phyloP scores from a whole-genome alignment of 2,888 invertebrate genomes.

The Drosophila setosimentum region DNA sequence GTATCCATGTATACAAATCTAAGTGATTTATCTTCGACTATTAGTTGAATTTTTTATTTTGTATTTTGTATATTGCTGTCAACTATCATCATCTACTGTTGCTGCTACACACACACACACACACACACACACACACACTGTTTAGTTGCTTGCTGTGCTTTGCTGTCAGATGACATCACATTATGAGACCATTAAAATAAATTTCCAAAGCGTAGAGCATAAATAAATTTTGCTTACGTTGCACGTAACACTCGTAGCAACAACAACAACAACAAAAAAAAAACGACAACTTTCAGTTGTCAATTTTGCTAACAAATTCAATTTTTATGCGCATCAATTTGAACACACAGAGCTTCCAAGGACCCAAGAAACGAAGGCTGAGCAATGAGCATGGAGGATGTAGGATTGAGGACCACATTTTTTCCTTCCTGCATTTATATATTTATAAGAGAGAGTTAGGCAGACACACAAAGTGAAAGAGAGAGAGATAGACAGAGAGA shows the following conservation, averaged over 20 bases:
- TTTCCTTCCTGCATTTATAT: conserved; percentile 11
- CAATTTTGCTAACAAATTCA: conserved; percentile 78
- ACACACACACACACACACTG: background rate
- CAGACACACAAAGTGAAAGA: background rate
- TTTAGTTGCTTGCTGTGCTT: background rate
- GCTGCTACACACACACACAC: background rate
- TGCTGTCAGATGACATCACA: conserved; percentile 56
- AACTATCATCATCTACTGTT: conserved; percentile 36
- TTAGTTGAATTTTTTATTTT: conserved; percentile 32
- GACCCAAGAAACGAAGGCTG: conserved; percentile 1
- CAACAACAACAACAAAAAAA: background rate
- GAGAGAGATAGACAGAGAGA: no score
- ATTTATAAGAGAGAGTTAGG: background rate
- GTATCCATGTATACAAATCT: conserved; percentile 12
- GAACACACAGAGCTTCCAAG: conserved; percentile 41
- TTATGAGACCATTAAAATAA: conserved; percentile 58
- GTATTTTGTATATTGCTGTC: conserved; percentile 35
- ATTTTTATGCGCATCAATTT: conserved; percentile 70
- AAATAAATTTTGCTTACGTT: conserved; percentile 65
- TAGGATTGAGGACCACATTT: conserved; percentile 19
- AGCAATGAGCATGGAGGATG: background rate
- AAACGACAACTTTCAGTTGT: conserved; percentile 65
- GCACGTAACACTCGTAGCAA: conserved; percentile 57
- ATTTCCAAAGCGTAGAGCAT: conserved; percentile 52
- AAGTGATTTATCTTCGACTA: conserved; percentile 45